Conservation (phyloP, 37 sponge, comb jelly and placozoan genomes). For the Spongia lamella region DNA sequence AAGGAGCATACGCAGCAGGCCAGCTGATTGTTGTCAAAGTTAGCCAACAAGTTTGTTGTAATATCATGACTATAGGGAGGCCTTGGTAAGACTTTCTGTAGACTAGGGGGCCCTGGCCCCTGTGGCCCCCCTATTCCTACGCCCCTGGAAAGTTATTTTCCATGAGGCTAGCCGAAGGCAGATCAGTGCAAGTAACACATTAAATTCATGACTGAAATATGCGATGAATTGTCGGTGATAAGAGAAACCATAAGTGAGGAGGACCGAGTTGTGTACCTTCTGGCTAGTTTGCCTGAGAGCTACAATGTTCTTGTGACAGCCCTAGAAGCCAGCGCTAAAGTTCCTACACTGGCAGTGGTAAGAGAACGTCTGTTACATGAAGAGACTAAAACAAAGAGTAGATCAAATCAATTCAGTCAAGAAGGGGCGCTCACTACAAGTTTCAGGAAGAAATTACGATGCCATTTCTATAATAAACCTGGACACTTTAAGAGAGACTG, state of each 20-base stretch:
- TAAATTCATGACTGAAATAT: constrained; percentile 52
- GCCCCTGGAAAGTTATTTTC: constrained; percentile 45
- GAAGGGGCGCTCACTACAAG: constrained; percentile 21
- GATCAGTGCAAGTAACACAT: constrained; percentile 58
- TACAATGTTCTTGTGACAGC: constrained; percentile 56
- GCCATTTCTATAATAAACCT: constrained; percentile 25
- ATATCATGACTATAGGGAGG: too few species aligned
- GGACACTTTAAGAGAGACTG: constrained; percentile 35
- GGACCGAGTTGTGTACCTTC: constrained; percentile 56
- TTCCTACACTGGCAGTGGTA: constrained; percentile 4
- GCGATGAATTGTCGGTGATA: constrained; percentile 36
- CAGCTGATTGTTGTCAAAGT: too few species aligned
- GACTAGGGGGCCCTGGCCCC: constrained; percentile 5
- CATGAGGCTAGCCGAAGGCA: constrained; percentile 46
- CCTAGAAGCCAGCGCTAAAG: constrained; percentile 40
- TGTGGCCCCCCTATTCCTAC: constrained; percentile 10
- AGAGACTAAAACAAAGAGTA: constrained; percentile 25
- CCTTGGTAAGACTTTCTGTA: neutral
- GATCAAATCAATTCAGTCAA: neutral
- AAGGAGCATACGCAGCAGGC: too few species aligned
- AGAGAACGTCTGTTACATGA: constrained; percentile 40
- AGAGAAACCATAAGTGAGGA: constrained; percentile 41
- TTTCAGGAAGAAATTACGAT: constrained; percentile 26
- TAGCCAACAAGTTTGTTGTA: too few species aligned
- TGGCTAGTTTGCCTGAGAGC: constrained; percentile 53